Percentiles rank a stretch among this genome's conserved stretches.
phyloP scores from a whole-genome alignment of 1,140 invertebrate species.

The Orius laevigatus region DNA sequence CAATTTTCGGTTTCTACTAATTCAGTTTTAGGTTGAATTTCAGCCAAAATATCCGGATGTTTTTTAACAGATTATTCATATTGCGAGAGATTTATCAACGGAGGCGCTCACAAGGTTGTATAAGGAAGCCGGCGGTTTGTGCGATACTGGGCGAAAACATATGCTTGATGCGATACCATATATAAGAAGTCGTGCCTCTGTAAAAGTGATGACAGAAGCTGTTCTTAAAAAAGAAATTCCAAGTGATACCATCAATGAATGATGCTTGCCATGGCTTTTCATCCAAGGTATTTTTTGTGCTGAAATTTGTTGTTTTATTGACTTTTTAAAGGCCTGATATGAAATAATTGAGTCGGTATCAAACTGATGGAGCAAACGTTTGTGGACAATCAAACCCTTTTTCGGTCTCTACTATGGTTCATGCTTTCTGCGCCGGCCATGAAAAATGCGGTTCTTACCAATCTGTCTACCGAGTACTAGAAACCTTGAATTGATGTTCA shows the following conservation, averaged over 20 bases:
- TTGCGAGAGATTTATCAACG: neutral
- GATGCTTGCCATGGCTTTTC: conserved; percentile 66
- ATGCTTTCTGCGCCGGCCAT: too few species aligned
- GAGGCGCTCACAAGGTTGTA: conserved; percentile 19
- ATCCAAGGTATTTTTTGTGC: conserved; percentile 33
- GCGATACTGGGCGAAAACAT: too few species aligned
- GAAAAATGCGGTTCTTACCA: too few species aligned
- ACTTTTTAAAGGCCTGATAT: neutral
- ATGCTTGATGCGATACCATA: conserved; percentile 69
- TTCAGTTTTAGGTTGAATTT: neutral
- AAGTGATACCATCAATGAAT: conserved; percentile 47
- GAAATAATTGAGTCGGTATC: neutral
- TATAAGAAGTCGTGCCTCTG: conserved; percentile 55
- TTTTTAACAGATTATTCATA: too few species aligned
- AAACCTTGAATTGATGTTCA: too few species aligned
- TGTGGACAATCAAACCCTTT: too few species aligned
- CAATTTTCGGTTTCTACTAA: neutral
- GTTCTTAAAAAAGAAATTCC: conserved; percentile 41
- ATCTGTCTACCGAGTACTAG: too few species aligned
- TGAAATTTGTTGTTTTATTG: neutral
- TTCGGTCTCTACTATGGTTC: too few species aligned
- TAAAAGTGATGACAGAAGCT: conserved; percentile 62
- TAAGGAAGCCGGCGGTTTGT: too few species aligned
- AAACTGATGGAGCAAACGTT: neutral
- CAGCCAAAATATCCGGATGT: neutral